These are phyloP conservation scores for Dermochelys coriacea DNA, from an alignment of 2,797 vertebrate species.

Conservation along the genomic window DNA sequence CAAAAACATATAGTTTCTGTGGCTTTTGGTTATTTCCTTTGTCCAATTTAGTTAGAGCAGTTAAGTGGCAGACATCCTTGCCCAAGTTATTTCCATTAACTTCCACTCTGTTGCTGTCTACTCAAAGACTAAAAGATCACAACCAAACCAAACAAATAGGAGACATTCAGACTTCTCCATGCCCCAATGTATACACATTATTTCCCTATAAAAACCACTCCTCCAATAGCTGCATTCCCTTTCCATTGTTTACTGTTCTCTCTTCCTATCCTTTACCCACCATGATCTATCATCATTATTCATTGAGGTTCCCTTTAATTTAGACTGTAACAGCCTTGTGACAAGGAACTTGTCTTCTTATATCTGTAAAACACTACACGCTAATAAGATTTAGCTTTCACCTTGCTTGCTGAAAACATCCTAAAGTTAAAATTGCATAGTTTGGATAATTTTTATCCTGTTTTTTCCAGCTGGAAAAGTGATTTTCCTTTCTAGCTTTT, in stretches of 20 bases:
- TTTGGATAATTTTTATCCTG: not conserved
- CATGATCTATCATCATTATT: no score
- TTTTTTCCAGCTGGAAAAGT: not conserved
- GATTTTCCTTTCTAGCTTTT: not conserved
- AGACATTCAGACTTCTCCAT: not conserved
- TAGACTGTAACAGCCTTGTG: not conserved
- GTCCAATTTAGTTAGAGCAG: not conserved
- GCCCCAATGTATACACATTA: not conserved
- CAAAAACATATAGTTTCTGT: not conserved
- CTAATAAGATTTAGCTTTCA: not conserved
- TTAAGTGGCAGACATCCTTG: not conserved
- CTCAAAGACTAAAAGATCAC: not conserved
- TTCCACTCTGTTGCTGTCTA: not conserved
- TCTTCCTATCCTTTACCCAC: no score
- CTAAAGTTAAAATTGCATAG: not conserved
- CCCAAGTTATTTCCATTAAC: not conserved
- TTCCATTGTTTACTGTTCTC: no score
- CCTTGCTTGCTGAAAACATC: not conserved
- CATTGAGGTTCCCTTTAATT: not conserved
- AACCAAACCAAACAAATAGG: not conserved
- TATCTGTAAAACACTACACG: not conserved
- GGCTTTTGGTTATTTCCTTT: not conserved
- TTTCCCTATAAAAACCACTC: not conserved
- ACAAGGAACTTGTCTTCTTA: not conserved
- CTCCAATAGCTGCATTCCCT: not conserved